Percentiles rank a stretch among this genome's conserved stretches.
phyloP scores from a whole-genome alignment of 2,113 vertebrate genomes.

The Murina feae region DNA sequence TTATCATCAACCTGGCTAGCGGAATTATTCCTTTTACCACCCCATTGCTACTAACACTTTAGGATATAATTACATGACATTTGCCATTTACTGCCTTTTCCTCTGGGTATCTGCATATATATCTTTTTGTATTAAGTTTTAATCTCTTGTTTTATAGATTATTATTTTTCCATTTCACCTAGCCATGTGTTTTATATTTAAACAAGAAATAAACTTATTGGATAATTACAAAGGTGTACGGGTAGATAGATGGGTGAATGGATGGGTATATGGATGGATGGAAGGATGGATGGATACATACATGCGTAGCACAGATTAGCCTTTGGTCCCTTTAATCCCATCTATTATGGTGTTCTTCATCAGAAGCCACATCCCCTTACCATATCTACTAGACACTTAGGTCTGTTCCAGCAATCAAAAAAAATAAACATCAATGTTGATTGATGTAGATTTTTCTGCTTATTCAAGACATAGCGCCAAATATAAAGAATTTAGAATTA shows the following conservation, averaged over 20 bases:
- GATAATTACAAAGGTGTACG: no score
- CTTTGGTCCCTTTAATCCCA: neutral
- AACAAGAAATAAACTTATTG: neutral
- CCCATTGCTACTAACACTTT: neutral
- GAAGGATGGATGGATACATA: neutral
- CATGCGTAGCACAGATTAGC: neutral
- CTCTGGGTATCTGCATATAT: neutral
- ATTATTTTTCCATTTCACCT: neutral
- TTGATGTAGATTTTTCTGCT: neutral
- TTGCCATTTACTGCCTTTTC: neutral
- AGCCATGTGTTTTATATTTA: neutral
- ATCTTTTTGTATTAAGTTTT: neutral
- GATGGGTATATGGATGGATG: neutral
- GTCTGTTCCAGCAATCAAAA: neutral
- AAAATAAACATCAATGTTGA: neutral
- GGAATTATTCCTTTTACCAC: neutral
- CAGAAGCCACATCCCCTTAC: neutral
- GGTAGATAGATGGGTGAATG: no score
- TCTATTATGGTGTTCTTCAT: neutral
- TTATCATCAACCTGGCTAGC: neutral
- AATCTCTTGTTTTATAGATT: neutral
- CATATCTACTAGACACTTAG: neutral
- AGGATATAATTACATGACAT: neutral
- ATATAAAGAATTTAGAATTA: neutral
- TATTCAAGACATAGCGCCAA: neutral